Evolutionary conservation across 2,113 vertebrate species (phyloP).

Genomic region (Falcunculus frontatus): DNA sequence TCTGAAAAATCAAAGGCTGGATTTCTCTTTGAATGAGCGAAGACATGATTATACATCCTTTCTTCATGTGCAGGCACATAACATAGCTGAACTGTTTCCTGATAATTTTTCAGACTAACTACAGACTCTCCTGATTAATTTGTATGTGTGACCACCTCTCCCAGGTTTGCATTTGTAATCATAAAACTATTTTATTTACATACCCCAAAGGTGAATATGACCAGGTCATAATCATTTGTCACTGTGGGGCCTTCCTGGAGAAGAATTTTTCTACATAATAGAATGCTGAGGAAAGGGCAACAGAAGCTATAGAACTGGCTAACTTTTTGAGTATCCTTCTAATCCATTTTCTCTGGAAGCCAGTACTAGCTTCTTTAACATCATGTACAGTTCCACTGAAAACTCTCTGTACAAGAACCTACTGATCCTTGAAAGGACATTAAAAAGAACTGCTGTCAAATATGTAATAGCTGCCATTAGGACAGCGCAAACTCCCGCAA

Average conservation of each 20-base stretch:
- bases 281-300: neutral
- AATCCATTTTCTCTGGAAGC: neutral
- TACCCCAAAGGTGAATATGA: neutral
- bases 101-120: neutral
- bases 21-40: neutral
- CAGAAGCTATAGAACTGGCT: neutral
- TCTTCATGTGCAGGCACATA: neutral
- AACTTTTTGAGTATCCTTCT: neutral
- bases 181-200: neutral
- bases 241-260: neutral
- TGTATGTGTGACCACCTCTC: neutral
- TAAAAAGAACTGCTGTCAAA: neutral
- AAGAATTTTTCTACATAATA: neutral
- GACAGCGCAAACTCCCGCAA: neutral
- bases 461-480: neutral
- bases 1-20: neutral
- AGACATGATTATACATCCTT: neutral
- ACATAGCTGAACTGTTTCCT: neutral
- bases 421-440: neutral
- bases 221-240: neutral
- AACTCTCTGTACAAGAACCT: neutral
- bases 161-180: neutral
- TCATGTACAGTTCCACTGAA: neutral
- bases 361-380: neutral
- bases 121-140: neutral